These are phyloP conservation scores for Abrostola tripartita DNA, from an alignment of 2,888 invertebrate species.

Conservation along the genomic window DNA sequence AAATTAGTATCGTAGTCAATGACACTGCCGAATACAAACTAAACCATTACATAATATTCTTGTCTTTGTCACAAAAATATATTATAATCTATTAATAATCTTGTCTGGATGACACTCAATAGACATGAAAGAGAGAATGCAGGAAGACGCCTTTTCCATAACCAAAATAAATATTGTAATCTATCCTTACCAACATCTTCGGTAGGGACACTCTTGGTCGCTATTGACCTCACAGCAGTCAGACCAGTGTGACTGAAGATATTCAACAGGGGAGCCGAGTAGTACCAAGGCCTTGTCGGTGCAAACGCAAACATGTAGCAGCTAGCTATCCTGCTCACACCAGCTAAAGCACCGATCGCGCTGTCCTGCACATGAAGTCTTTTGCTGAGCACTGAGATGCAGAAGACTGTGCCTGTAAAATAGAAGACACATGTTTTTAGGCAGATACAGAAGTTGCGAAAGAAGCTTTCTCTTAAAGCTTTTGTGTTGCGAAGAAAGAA, in stretches of 20 bases:
- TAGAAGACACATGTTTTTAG: neutral
- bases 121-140: too few relatives aligned
- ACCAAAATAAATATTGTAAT: too few relatives aligned
- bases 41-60: too few relatives aligned
- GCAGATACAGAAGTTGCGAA: too few relatives aligned
- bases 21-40: too few relatives aligned
- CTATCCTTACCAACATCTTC: conserved; percentile 85
- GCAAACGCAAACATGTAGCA: conserved; percentile 86
- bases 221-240: conserved; percentile 88
- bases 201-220: conserved; percentile 86
- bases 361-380: conserved; percentile 82
- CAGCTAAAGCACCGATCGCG: conserved; percentile 82
- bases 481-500: too few relatives aligned
- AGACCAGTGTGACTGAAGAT: conserved; percentile 87
- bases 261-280: conserved; percentile 83
- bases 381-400: conserved; percentile 82
- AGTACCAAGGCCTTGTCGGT: conserved; percentile 81
- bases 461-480: too few relatives aligned
- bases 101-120: too few relatives aligned
- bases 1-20: too few relatives aligned
- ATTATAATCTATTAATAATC: too few relatives aligned
- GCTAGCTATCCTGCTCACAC: conserved; percentile 86
- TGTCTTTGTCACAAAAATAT: too few relatives aligned
- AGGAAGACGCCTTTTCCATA: too few relatives aligned
- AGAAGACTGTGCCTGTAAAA: conserved; percentile 81